Percentiles rank a stretch among this genome's conserved stretches.
Evolutionary conservation across 2,888 invertebrate genomes (phyloP).

Genomic region (Eilema sororculum): DNA sequence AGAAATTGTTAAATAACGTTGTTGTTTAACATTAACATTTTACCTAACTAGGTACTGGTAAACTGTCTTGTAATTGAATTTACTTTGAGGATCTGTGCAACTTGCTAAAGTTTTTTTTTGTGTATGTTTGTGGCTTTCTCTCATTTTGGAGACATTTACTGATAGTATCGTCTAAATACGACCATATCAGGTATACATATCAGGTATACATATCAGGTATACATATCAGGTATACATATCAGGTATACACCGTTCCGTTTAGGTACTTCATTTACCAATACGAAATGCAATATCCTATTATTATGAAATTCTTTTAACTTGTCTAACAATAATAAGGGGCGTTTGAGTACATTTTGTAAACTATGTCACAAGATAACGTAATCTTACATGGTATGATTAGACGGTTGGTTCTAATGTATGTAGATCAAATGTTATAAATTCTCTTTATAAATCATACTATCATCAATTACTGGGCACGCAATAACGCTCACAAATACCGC

Average conservation of each 20-base stretch:
- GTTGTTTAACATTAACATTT: too few species aligned
- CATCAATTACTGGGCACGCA: conserved; percentile 27
- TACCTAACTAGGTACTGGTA: not conserved
- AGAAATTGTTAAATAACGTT: not conserved
- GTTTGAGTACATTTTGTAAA: conserved; percentile 19
- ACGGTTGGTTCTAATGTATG: conserved; percentile 9
- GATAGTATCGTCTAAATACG: not conserved
- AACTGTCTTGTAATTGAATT: not conserved
- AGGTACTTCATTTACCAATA: not conserved
- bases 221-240: too few species aligned
- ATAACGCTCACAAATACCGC: conserved; percentile 35
- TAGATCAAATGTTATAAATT: conserved; percentile 20
- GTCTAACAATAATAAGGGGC: not conserved
- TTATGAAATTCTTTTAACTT: not conserved
- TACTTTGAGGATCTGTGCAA: not conserved
- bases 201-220: too few species aligned
- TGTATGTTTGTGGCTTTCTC: not conserved
- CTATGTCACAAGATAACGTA: conserved; percentile 39
- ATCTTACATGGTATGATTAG: conserved; percentile 20
- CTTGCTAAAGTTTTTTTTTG: not conserved
- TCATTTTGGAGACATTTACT: not conserved
- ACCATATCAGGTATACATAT: not conserved
- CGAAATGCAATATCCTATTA: not conserved
- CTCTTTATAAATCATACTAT: conserved; percentile 28
- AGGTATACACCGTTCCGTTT: too few species aligned